A percentile compares a stretch with the other conserved stretches of the same genome.
These are phyloP conservation scores for Drosophila ohnishii DNA, from an alignment of 1,140 invertebrate genomes.

Conservation along the genomic window DNA sequence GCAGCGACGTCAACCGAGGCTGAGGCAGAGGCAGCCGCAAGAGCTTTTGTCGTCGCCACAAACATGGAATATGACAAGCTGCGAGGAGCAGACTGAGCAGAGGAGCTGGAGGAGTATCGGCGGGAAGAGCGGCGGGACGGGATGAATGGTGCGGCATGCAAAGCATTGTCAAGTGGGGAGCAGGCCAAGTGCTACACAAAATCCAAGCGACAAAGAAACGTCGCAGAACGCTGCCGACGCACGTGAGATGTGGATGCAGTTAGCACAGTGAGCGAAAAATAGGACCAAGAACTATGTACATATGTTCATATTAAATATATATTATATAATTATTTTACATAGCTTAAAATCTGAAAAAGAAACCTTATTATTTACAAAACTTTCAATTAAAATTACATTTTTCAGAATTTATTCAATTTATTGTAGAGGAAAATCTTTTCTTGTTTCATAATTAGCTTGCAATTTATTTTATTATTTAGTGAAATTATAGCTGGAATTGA, in stretches of 20 bases:
- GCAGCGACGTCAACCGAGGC: constrained; percentile 43
- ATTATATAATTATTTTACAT: too few species aligned
- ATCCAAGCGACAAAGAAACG: constrained; percentile 70
- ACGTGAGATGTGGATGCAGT: constrained; percentile 55
- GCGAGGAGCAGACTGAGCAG: constrained; percentile 21
- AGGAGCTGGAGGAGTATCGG: not conserved
- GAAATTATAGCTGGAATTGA: too few species aligned
- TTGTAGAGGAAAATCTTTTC: too few species aligned
- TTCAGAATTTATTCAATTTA: too few species aligned
- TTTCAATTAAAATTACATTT: too few species aligned
- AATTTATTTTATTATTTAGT: too few species aligned
- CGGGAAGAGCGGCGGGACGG: not conserved
- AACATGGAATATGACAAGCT: constrained; percentile 80
- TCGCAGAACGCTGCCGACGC: constrained; percentile 40
- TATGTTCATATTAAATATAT: not conserved
- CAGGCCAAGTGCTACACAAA: constrained; percentile 69
- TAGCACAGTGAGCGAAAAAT: constrained; percentile 10
- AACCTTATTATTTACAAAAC: too few species aligned
- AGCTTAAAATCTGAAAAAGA: too few species aligned
- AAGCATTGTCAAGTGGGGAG: constrained; percentile 80
- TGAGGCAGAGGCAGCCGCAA: constrained; percentile 51
- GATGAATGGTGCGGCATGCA: constrained; percentile 53
- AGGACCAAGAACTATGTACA: not conserved
- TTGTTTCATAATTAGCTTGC: too few species aligned
- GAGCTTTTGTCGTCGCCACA: constrained; percentile 78